phyloP scores from a whole-genome alignment of 2,113 vertebrate genomes.

The Aramus guarauna region DNA sequence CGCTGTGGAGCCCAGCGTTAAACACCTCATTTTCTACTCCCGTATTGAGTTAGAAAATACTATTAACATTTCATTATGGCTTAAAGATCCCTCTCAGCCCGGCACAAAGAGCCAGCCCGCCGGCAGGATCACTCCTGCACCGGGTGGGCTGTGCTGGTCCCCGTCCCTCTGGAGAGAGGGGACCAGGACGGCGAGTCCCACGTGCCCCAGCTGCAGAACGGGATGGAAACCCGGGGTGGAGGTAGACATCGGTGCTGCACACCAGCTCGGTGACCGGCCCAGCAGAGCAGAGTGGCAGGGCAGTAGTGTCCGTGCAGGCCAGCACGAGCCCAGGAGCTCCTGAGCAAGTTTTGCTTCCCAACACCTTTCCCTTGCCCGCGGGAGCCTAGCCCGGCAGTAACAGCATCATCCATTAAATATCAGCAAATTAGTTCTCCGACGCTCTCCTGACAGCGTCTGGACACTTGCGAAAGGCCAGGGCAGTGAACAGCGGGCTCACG shows the following conservation, averaged over 20 bases:
- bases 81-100: neutral
- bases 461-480: neutral
- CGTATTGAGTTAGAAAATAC: constrained; percentile 41
- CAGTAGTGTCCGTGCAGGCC: neutral
- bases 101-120: fast-evolving
- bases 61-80: constrained; percentile 67
- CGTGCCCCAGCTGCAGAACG: fast-evolving
- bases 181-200: neutral
- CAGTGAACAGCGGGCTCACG: neutral
- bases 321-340: fast-evolving
- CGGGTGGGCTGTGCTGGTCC: neutral
- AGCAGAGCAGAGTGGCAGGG: neutral
- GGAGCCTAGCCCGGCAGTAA: neutral
- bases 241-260: fast-evolving
- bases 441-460: neutral
- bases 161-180: fast-evolving
- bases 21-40: constrained; percentile 55
- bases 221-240: neutral
- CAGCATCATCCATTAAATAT: neutral
- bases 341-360: neutral
- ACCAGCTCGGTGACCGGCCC: fast-evolving
- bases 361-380: fast-evolving
- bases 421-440: neutral
- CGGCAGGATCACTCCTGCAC: fast-evolving
- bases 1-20: constrained; percentile 20